Base-by-base conservation (phyloP, 2,797 vertebrate genomes). In the Pelodytes ibericus region DNA sequence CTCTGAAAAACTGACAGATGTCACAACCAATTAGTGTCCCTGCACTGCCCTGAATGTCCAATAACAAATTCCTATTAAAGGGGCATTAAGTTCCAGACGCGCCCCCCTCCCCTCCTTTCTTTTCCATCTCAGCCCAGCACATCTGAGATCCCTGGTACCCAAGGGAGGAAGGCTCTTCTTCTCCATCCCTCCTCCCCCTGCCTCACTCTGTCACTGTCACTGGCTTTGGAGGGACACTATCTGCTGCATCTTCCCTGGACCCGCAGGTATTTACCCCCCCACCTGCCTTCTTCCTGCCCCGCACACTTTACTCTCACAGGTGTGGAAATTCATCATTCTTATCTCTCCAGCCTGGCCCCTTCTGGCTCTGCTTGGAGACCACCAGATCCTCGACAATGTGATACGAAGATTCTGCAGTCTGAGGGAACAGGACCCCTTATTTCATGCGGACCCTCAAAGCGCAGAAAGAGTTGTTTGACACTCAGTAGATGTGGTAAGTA, bases 81-180 rank as follows among this genome's bases (percentile, higher is more conserved):
- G 88, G 87, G 59, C 60, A 72, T 75, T 90, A 88, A 86, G 83
- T 75, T 80, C 29, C 84, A 83, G 86, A 84, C 80, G 80, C n/a
- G 31, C 59, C 86, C 44, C 74, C 77, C 59, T 63, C 44, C 51
- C 59, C 83, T 85, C 86, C 84, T 84, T 25, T 30, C 86, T 86
- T 92, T 94, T 95, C 95, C 92, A 87, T 90, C 92, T 87, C 92
- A 89, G 53, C 49, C 92, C 88, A 90, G 89, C 90, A 84, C 92
- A 89, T 89, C 90, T 86, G 86, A 87, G 87, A 87, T 83, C 81
- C 59, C 84, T 85, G 92, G 91, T 90, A 89, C 82, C 86, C 86
- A 88, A 87, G 91, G 90, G 82, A 82, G 74, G 75, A 60, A 66
- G 79, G 77, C 31, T 41, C 53, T 27, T 58, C 60, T n/a, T 57